These are phyloP conservation scores for Coccyzus lansbergi DNA, from an alignment of 2,797 vertebrate species.

Conservation along the genomic window DNA sequence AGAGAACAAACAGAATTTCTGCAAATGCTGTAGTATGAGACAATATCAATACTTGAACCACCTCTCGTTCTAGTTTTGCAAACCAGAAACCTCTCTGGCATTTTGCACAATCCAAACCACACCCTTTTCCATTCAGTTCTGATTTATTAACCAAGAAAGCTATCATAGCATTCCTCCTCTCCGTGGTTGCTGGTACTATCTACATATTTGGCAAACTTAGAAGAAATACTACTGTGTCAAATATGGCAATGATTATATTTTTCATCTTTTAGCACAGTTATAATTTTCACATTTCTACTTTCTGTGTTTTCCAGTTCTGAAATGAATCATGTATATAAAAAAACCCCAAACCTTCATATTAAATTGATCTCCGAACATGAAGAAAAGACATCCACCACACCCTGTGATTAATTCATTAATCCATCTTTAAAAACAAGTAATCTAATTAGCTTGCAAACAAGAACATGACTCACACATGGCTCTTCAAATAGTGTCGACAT, in stretches of 20 bases:
- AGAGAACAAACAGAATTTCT: background rate
- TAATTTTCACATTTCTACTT: background rate
- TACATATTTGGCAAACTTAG: background rate
- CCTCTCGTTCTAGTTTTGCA: background rate
- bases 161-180: background rate
- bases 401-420: constrained; percentile 59
- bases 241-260: background rate
- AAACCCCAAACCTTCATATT: background rate
- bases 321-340: constrained; percentile 4
- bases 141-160: constrained; percentile 7
- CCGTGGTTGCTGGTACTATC: background rate
- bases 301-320: constrained; percentile 1
- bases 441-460: constrained; percentile 59
- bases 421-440: constrained; percentile 49
- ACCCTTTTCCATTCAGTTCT: background rate
- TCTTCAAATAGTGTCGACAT: constrained; percentile 33
- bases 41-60: background rate
- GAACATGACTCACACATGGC: constrained; percentile 46
- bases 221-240: background rate
- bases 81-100: background rate
- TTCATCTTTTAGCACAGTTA: background rate
- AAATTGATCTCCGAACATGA: background rate
- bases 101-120: background rate
- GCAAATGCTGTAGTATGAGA: background rate
- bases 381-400: constrained; percentile 5